phyloP scores from a whole-genome alignment of 2,113 vertebrate species.

The Gymnorhina tibicen region DNA sequence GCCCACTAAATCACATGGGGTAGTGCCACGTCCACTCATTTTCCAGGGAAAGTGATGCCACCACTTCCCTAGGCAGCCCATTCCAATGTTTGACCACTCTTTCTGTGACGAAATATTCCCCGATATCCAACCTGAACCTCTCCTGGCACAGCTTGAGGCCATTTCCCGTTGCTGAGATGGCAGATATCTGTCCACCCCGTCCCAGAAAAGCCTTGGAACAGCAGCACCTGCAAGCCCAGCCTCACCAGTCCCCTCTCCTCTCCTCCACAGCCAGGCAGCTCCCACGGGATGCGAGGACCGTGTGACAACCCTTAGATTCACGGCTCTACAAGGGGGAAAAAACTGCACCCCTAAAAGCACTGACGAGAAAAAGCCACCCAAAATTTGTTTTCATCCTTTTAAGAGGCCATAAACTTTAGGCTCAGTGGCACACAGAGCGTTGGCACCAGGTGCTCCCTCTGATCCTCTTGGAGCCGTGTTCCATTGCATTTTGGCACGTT shows the following conservation, averaged over 20 bases:
- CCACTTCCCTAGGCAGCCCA: not conserved
- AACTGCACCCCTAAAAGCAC: not conserved
- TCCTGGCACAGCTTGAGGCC: not conserved
- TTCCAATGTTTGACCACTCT: not conserved
- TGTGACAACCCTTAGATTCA: not conserved
- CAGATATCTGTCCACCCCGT: rapidly evolving
- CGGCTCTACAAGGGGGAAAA: not conserved
- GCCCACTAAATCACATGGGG: not conserved
- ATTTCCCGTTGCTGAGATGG: not conserved
- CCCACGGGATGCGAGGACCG: not conserved
- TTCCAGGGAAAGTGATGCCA: not conserved
- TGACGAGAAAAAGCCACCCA: not conserved
- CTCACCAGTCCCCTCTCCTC: not conserved
- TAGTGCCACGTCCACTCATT: rapidly evolving
- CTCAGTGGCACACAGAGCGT: rapidly evolving
- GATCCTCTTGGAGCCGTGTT: not conserved
- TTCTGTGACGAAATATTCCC: rapidly evolving
- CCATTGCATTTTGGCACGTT: not conserved
- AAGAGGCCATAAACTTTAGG: not conserved
- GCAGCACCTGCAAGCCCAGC: not conserved
- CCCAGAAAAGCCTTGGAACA: not conserved
- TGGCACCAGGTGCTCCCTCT: rapidly evolving
- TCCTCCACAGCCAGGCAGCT: not conserved
- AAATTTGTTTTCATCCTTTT: not conserved
- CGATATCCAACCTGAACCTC: not conserved